Evolutionary conservation across 2,797 vertebrate species (phyloP).

Genomic region (Oryzias sinensis): DNA sequence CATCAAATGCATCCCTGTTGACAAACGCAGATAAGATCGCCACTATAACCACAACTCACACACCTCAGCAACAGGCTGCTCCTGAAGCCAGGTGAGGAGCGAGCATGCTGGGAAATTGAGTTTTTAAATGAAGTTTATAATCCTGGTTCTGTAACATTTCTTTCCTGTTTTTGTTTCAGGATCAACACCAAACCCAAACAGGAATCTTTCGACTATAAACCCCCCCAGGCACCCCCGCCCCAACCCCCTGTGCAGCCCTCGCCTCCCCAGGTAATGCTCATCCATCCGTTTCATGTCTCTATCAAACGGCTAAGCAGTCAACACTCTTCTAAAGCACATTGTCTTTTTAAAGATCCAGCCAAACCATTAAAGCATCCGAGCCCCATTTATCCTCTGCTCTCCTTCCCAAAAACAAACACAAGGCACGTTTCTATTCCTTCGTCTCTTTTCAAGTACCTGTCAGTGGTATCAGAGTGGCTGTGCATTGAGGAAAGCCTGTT

Average conservation of each 20-base stretch:
- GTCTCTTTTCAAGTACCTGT: slow-evolving; percentile 22
- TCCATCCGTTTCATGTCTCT: slow-evolving; percentile 20
- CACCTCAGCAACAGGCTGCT: slow-evolving; percentile 85
- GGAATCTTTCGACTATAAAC: slow-evolving; percentile 92
- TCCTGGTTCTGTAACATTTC: not conserved
- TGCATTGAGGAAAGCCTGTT: slow-evolving; percentile 49
- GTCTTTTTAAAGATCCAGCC: slow-evolving; percentile 23
- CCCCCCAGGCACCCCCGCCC: slow-evolving; percentile 76
- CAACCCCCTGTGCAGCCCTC: slow-evolving; percentile 77
- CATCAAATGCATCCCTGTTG: slow-evolving; percentile 94
- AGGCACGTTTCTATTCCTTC: slow-evolving; percentile 48
- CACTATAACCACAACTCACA: slow-evolving; percentile 97
- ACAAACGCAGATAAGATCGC: slow-evolving; percentile 99
- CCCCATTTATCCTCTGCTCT: slow-evolving; percentile 25
- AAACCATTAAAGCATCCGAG: slow-evolving; percentile 16
- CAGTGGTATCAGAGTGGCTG: slow-evolving; percentile 35
- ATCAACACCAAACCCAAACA: slow-evolving; percentile 98
- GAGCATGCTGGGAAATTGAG: not conserved
- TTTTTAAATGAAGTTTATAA: not conserved
- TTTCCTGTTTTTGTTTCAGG: slow-evolving; percentile 65
- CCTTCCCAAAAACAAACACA: slow-evolving; percentile 53
- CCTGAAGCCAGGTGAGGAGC: slow-evolving; percentile 89
- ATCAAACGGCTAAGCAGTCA: slow-evolving; percentile 16
- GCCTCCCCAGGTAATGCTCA: slow-evolving; percentile 84
- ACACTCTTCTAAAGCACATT: slow-evolving; percentile 7